Evolutionary conservation across 2,888 invertebrate species (phyloP).

Genomic region (Bhutanitis thaidina): DNA sequence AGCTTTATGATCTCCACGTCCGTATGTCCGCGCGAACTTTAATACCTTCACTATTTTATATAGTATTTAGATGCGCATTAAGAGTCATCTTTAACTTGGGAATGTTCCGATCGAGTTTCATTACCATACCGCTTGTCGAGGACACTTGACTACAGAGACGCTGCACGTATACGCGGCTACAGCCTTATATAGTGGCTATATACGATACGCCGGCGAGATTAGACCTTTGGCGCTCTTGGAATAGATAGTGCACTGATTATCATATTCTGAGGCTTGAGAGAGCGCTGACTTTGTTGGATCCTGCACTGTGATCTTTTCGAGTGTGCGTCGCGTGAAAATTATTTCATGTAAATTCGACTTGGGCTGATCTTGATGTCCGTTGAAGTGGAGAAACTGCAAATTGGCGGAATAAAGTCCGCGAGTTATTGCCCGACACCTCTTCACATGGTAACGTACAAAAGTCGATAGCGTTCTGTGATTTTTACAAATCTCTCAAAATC

Average conservation of each 20-base stretch:
- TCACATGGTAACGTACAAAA: background rate
- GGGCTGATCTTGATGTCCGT: constrained; percentile 16
- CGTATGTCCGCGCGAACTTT: constrained; percentile 35
- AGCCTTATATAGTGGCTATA: constrained; percentile 24
- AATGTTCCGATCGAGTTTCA: constrained; percentile 65
- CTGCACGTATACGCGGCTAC: constrained; percentile 17
- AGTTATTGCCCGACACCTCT: constrained; percentile 4
- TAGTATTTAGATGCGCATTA: constrained; percentile 70
- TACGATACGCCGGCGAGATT: constrained; percentile 51
- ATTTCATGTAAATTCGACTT: constrained; percentile 18
- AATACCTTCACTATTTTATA: constrained; percentile 49
- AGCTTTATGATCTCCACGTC: constrained; percentile 22
- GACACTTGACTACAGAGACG: constrained; percentile 48
- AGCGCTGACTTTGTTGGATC: constrained; percentile 40
- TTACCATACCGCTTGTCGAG: constrained; percentile 65
- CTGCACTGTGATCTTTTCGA: constrained; percentile 34
- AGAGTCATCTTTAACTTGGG: constrained; percentile 65
- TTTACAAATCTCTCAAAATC: background rate
- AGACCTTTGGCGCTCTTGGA: constrained; percentile 39
- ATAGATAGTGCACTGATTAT: constrained; percentile 59
- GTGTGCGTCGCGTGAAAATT: constrained; percentile 22
- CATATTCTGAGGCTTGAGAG: constrained; percentile 34
- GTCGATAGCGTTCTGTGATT: background rate
- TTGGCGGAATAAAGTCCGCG: constrained; percentile 15
- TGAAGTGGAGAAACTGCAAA: constrained; percentile 17